These are phyloP conservation scores for Phrynosoma platyrhinos DNA, from an alignment of 2,113 vertebrate genomes.

Conservation along the genomic window DNA sequence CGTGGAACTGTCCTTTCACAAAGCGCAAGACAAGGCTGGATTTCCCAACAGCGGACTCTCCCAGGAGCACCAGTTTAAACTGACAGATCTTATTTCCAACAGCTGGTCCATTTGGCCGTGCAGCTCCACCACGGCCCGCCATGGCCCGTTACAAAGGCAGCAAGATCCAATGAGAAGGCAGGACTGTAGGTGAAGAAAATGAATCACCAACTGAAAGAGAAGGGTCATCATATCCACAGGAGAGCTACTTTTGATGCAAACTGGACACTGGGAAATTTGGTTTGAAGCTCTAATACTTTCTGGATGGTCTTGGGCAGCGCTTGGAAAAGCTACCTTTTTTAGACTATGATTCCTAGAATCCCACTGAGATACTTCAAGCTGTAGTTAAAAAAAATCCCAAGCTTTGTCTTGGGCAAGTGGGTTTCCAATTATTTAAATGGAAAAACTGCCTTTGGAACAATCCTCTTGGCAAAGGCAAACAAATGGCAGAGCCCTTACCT, in stretches of 20 bases:
- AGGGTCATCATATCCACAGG: background rate
- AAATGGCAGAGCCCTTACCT: background rate
- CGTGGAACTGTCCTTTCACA: constrained; percentile 98
- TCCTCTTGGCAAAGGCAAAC: background rate
- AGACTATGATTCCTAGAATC: background rate
- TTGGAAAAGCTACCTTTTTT: background rate
- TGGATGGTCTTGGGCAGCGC: background rate
- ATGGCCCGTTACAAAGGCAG: constrained; percentile 72
- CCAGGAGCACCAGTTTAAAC: constrained; percentile 95
- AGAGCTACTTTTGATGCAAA: background rate
- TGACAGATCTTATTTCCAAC: constrained; percentile 98
- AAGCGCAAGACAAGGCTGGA: constrained; percentile 98
- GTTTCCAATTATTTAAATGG: background rate
- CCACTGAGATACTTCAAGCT: background rate
- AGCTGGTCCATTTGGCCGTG: constrained; percentile 93
- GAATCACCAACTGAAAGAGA: constrained; percentile 73
- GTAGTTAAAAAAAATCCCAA: background rate
- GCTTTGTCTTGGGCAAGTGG: background rate
- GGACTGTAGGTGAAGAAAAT: constrained; percentile 48
- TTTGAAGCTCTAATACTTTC: background rate
- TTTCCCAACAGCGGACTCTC: constrained; percentile 96
- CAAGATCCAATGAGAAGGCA: constrained; percentile 53
- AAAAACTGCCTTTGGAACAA: background rate
- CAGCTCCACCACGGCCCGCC: constrained; percentile 93
- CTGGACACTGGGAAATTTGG: background rate